phyloP scores from a whole-genome alignment of 2,797 vertebrate species.

The Oreonectes daqikongensis region DNA sequence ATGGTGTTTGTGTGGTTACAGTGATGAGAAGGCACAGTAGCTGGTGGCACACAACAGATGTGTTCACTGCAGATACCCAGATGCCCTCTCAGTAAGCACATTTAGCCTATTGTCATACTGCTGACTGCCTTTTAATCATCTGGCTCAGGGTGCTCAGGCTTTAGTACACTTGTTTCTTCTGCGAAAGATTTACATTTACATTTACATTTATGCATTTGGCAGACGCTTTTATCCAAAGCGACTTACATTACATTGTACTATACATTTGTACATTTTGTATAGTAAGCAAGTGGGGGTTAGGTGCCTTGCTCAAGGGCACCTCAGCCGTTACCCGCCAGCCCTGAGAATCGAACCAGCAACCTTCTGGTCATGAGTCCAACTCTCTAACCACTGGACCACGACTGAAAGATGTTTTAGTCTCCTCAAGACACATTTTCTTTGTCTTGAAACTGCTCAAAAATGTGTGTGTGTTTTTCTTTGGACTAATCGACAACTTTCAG shows the following conservation, averaged over 20 bases:
- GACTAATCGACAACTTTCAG: constrained; percentile 13
- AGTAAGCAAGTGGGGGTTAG: too few relatives aligned
- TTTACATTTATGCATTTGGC: too few relatives aligned
- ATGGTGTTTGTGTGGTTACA: constrained; percentile 12
- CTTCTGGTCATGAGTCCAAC: too few relatives aligned
- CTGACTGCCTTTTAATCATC: constrained; percentile 22
- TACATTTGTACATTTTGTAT: too few relatives aligned
- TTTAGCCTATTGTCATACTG: constrained; percentile 18
- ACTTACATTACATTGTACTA: too few relatives aligned
- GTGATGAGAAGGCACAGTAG: neutral
- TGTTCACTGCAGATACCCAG: constrained; percentile 46
- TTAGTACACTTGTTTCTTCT: constrained; percentile 10
- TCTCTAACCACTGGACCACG: too few relatives aligned
- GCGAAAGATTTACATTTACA: too few relatives aligned
- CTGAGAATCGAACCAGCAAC: too few relatives aligned
- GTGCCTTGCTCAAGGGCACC: too few relatives aligned
- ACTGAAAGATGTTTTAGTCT: neutral
- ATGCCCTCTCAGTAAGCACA: constrained; percentile 3
- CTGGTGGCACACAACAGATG: constrained; percentile 44
- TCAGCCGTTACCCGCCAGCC: too few relatives aligned
- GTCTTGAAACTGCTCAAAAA: neutral
- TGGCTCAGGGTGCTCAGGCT: neutral
- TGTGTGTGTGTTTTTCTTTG: neutral
- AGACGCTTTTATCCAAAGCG: too few relatives aligned
- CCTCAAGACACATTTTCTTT: neutral